Evolutionary conservation across 92 coral and sea anemone genomes (phyloP), one percentile per base, ranked within the genome.

Genomic region (Zoanthus solanderi): DNA sequence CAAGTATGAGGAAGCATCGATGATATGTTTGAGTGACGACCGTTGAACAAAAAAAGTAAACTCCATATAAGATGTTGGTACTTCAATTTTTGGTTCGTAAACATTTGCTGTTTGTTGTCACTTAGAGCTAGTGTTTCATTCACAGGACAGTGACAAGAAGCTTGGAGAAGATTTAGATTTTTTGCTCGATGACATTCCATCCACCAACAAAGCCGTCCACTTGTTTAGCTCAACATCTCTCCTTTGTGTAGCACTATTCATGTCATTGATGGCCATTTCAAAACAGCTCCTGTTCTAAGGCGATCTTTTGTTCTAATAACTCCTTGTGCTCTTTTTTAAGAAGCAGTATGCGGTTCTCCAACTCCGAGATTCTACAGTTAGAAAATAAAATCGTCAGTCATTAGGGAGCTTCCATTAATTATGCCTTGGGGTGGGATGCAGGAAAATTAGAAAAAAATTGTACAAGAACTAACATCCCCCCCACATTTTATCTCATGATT

Each of bases 291-390:
- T 58, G 87, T 76, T 92, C 94, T 8, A 94, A 78, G 29, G 72
- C 75, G 12, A 68, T 75, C 71, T 92, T 94, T 45, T 72, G 72
- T 4, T 71, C 46, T 66, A 90, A 88, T 30, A 94, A 68, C 15
- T 88, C 81, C 18, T 89, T 87, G n/a, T 89, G 78, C 50, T 94
- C 98, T 50, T 91, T 92, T 73, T 52, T 87, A 12, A 92, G 95
- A 61, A 84, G 91, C 42, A 94, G 76, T 28, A 93, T 85, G 32
- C 87, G 90, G 66, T 92, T 92, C 85, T 94, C 98, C 9, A 94
- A 86, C 79, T 86, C 93, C 37, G 91, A 90, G 12, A 94, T 87
- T 88, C 98, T 94, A 14, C 14, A 69, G 85, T 46, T 57, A 83
- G 28, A 61, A 37, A 88, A n/a, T 75, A 30, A 9, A 78, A 7